Percentiles rank a stretch among this genome's conserved stretches.
Evolutionary conservation across 2,888 invertebrate species (phyloP).

Genomic region (Shargacucullia verbasci): DNA sequence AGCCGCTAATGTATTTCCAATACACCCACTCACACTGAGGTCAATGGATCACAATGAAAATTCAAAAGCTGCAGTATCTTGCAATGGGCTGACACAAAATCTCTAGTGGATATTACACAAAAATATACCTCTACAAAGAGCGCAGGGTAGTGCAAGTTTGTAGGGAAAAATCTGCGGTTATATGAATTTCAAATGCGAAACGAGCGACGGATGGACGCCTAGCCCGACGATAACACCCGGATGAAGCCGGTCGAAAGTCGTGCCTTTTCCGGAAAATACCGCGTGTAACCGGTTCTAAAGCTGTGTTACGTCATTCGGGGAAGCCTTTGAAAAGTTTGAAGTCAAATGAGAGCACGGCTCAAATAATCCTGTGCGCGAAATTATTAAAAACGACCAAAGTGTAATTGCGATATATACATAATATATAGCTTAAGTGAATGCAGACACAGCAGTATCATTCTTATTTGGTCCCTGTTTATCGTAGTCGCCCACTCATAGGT

Average conservation of each 20-base stretch:
- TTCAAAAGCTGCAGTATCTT: slow-evolving; percentile 58
- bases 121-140: slow-evolving; percentile 66
- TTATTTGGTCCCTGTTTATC: slow-evolving; percentile 48
- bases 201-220: slow-evolving; percentile 64
- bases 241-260: slow-evolving; percentile 64
- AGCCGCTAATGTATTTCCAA: slow-evolving; percentile 53
- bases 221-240: slow-evolving; percentile 69
- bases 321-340: slow-evolving; percentile 61
- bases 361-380: slow-evolving; percentile 17
- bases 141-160: slow-evolving; percentile 57
- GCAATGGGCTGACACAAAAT: slow-evolving; percentile 46
- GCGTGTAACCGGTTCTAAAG: slow-evolving; percentile 60
- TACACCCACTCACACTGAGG: slow-evolving; percentile 53
- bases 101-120: slow-evolving; percentile 63
- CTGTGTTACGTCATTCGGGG: slow-evolving; percentile 62
- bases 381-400: slow-evolving; percentile 12
- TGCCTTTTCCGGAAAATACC: slow-evolving; percentile 70
- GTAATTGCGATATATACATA: slow-evolving; percentile 5
- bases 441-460: slow-evolving; percentile 31
- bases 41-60: slow-evolving; percentile 61
- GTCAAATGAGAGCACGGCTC: slow-evolving; percentile 54
- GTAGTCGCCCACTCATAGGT: slow-evolving; percentile 53
- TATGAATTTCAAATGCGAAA: slow-evolving; percentile 77
- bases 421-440: slow-evolving; percentile 15
- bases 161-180: slow-evolving; percentile 67